These are phyloP conservation scores for Pteronotus mesoamericanus DNA, from an alignment of 2,797 vertebrate species.

Conservation along the genomic window DNA sequence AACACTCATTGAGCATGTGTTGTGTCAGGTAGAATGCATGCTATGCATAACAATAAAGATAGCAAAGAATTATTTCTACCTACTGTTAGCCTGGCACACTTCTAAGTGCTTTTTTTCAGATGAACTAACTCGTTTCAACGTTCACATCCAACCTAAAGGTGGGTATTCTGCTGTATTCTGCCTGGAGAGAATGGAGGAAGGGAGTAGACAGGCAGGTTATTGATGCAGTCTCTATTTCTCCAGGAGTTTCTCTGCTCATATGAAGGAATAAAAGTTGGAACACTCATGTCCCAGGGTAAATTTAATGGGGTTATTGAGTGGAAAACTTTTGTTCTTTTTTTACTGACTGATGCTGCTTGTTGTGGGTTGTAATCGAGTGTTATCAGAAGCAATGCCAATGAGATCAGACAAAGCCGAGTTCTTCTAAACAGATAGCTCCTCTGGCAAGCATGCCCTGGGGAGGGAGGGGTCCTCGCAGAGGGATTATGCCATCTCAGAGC, in stretches of 20 bases:
- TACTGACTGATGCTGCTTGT: neutral
- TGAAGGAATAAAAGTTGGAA: neutral
- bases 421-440: neutral
- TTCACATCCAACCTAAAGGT: neutral
- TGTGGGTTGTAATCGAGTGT: neutral
- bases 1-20: fast-evolving
- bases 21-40: neutral
- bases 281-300: neutral
- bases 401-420: neutral
- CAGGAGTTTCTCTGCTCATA: neutral
- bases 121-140: neutral
- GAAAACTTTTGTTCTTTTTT: neutral
- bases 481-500: neutral
- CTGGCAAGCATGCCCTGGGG: fast-evolving
- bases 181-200: neutral
- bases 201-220: neutral
- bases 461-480: neutral
- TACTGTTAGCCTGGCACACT: neutral
- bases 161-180: neutral
- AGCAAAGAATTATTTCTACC: neutral
- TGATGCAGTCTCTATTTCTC: neutral
- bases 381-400: neutral
- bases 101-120: neutral
- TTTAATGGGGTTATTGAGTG: neutral
- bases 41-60: neutral